These are phyloP conservation scores for Rhizomys pruinosus DNA, from an alignment of 2,113 vertebrate genomes.

Conservation along the genomic window DNA sequence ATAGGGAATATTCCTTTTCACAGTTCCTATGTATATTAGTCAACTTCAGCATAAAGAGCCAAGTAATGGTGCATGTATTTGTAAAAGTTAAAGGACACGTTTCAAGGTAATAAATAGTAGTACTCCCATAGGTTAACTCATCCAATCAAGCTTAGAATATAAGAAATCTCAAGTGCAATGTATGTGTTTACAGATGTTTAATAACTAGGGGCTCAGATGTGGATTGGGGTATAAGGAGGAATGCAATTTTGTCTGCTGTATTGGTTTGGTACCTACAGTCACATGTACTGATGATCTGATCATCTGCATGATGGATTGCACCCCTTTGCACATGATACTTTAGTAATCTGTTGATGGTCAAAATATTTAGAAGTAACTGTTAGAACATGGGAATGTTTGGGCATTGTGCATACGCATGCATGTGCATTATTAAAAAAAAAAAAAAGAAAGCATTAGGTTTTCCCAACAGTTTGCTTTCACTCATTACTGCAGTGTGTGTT, in stretches of 20 bases:
- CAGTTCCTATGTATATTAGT: no score
- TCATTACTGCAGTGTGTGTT: constrained; percentile 40
- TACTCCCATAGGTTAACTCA: neutral
- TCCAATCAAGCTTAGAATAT: neutral
- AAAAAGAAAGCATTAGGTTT: constrained; percentile 1
- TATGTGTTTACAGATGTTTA: constrained; percentile 1
- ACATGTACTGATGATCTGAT: constrained; percentile 5
- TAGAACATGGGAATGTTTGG: constrained; percentile 29
- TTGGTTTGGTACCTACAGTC: neutral
- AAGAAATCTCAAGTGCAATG: constrained; percentile 6
- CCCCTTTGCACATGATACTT: neutral
- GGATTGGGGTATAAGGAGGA: neutral
- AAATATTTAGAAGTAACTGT: constrained; percentile 44
- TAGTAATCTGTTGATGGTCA: neutral
- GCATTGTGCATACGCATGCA: neutral
- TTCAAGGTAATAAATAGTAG: constrained; percentile 29
- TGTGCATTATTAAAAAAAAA: neutral
- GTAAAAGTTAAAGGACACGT: constrained; percentile 19
- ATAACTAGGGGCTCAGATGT: neutral
- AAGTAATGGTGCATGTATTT: neutral
- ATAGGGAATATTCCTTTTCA: no score
- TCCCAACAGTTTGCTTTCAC: constrained; percentile 18
- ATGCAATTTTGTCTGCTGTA: neutral
- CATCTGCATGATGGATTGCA: neutral
- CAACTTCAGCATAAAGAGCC: constrained; percentile 16